Percentiles rank a stretch among this genome's conserved stretches.
These are phyloP conservation scores for Picus viridis DNA, from an alignment of 2,797 vertebrate species.

Conservation along the genomic window DNA sequence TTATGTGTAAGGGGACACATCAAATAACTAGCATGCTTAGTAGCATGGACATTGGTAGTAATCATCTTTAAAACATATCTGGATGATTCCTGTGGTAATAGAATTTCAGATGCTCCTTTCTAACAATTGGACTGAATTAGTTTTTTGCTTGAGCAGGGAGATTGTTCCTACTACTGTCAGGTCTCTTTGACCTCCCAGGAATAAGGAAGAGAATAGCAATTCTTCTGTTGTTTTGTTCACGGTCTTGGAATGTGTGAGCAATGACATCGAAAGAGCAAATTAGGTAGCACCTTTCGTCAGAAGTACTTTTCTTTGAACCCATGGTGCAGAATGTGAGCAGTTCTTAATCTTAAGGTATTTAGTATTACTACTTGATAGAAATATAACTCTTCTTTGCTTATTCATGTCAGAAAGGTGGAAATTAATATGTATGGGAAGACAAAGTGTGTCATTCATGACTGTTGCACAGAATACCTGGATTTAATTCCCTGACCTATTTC, in stretches of 20 bases:
- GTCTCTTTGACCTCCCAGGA: background rate
- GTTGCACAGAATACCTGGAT: background rate
- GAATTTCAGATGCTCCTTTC: background rate
- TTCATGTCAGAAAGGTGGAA: background rate
- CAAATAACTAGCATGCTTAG: slow-evolving; percentile 14
- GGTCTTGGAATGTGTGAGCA: background rate
- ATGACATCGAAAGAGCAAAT: background rate
- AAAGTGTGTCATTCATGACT: background rate
- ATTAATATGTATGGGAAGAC: background rate
- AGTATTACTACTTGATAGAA: background rate
- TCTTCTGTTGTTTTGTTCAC: background rate
- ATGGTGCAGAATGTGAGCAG: background rate
- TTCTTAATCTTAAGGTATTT: background rate
- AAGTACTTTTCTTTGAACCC: background rate
- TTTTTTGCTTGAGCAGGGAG: background rate
- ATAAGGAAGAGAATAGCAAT: background rate
- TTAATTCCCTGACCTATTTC: background rate
- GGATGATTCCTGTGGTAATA: background rate
- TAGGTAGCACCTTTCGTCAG: background rate
- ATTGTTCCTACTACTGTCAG: background rate
- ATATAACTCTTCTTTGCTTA: background rate
- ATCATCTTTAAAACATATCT: slow-evolving; percentile 10
- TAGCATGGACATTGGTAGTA: background rate
- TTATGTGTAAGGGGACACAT: slow-evolving; percentile 1
- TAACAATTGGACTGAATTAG: background rate